Percentiles rank a stretch among this genome's conserved stretches.
Evolutionary conservation across 2,797 vertebrate species (phyloP).

Genomic region (Helicolenus hilgendorfi): DNA sequence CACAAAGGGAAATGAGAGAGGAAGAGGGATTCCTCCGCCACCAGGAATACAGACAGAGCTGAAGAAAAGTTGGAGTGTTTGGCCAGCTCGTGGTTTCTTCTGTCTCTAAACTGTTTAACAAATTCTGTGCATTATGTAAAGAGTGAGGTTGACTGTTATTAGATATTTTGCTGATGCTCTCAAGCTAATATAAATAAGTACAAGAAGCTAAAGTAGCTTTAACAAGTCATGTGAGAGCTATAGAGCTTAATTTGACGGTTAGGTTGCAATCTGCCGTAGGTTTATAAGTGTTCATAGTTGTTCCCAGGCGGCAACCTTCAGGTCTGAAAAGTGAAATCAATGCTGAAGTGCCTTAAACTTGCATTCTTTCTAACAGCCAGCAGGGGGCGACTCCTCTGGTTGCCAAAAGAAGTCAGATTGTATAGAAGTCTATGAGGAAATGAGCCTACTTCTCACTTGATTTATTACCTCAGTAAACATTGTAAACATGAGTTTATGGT

Average conservation of each 20-base stretch:
- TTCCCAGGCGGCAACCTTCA: too few species aligned
- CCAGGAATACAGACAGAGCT: background rate
- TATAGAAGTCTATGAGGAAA: too few species aligned
- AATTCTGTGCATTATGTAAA: background rate
- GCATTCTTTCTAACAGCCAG: too few species aligned
- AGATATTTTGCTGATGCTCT: background rate
- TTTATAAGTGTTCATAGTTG: too few species aligned
- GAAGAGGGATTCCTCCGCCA: background rate
- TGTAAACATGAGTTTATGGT: too few species aligned
- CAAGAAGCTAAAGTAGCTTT: background rate
- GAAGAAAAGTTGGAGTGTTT: background rate
- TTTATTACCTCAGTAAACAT: too few species aligned
- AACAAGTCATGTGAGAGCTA: background rate
- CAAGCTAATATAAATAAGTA: background rate
- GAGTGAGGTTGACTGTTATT: background rate
- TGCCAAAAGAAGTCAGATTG: too few species aligned
- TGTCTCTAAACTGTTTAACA: background rate
- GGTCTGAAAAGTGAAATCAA: too few species aligned
- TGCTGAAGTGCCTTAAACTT: too few species aligned
- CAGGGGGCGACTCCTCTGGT: too few species aligned
- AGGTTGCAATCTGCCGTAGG: background rate
- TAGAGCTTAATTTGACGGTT: background rate
- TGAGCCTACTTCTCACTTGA: too few species aligned
- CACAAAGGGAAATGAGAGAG: constrained; percentile 81
- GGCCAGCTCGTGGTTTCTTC: background rate